Percentiles rank a stretch among this genome's conserved stretches.
phyloP scores from a whole-genome alignment of 1,140 invertebrate genomes.

The Bombus impatiens region DNA sequence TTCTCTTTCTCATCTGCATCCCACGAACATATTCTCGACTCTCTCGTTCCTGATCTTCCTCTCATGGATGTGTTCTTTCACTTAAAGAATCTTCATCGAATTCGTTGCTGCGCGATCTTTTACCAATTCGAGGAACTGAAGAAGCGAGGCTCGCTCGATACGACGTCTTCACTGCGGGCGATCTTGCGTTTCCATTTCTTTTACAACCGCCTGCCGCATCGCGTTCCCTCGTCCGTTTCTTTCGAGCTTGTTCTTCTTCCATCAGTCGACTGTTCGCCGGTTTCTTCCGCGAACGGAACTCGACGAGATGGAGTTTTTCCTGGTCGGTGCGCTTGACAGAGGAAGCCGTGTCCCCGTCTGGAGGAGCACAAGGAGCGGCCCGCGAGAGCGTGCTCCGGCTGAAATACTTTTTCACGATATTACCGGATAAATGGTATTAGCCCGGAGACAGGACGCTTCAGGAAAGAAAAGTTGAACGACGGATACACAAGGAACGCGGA shows the following conservation, averaged over 20 bases:
- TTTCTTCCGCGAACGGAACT: slow-evolving; percentile 53
- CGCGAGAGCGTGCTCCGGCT: slow-evolving; percentile 15
- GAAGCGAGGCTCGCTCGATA: background rate
- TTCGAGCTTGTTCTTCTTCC: slow-evolving; percentile 8
- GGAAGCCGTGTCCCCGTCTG: slow-evolving; percentile 24
- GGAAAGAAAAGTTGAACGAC: slow-evolving; percentile 25
- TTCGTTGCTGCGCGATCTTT: background rate
- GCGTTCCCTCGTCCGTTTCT: background rate
- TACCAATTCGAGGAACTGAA: too few species aligned
- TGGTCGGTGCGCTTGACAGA: slow-evolving; percentile 3
- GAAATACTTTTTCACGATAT: slow-evolving; percentile 37
- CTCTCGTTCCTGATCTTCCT: background rate
- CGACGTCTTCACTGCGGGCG: background rate
- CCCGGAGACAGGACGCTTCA: slow-evolving; percentile 40
- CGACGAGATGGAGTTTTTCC: slow-evolving; percentile 69
- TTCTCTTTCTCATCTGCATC: background rate
- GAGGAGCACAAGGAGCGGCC: background rate
- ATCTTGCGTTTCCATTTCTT: slow-evolving; percentile 40
- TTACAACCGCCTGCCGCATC: background rate
- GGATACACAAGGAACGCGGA: slow-evolving; percentile 1
- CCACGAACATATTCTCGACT: background rate
- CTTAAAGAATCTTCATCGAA: background rate
- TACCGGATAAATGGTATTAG: slow-evolving; percentile 55
- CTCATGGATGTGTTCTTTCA: too few species aligned
- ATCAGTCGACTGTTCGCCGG: background rate